These are phyloP conservation scores for Spilarctia lutea DNA, from an alignment of 2,888 invertebrate genomes.

Conservation along the genomic window DNA sequence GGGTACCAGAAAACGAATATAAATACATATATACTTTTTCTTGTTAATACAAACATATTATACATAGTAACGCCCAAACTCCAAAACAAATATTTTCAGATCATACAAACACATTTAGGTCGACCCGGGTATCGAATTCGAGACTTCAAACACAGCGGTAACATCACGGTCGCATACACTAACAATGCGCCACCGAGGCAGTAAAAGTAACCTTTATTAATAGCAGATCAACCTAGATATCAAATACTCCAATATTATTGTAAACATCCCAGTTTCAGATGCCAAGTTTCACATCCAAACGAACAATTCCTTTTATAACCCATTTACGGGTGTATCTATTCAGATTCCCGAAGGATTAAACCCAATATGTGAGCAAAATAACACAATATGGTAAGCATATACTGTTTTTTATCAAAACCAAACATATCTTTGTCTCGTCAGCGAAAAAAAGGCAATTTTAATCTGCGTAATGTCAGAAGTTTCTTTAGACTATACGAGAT, in stretches of 20 bases:
- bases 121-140: too few relatives aligned
- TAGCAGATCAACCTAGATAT: neutral
- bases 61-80: too few relatives aligned
- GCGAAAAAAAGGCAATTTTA: constrained; percentile 74
- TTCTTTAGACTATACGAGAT: constrained; percentile 30
- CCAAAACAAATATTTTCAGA: too few relatives aligned
- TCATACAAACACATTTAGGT: too few relatives aligned
- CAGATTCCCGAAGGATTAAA: constrained; percentile 25
- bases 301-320: neutral
- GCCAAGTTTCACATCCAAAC: neutral
- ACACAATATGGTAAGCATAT: constrained; percentile 52
- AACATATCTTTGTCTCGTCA: constrained; percentile 65
- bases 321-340: neutral
- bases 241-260: neutral
- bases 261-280: neutral
- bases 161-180: too few relatives aligned
- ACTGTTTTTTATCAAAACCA: constrained; percentile 58
- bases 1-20: too few relatives aligned
- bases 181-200: too few relatives aligned
- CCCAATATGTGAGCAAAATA: constrained; percentile 30
- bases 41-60: too few relatives aligned
- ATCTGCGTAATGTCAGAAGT: constrained; percentile 68
- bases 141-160: too few relatives aligned
- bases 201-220: neutral
- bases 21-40: too few relatives aligned